phyloP scores from a whole-genome alignment of 1,140 invertebrate genomes.

The Danaus plexippus region DNA sequence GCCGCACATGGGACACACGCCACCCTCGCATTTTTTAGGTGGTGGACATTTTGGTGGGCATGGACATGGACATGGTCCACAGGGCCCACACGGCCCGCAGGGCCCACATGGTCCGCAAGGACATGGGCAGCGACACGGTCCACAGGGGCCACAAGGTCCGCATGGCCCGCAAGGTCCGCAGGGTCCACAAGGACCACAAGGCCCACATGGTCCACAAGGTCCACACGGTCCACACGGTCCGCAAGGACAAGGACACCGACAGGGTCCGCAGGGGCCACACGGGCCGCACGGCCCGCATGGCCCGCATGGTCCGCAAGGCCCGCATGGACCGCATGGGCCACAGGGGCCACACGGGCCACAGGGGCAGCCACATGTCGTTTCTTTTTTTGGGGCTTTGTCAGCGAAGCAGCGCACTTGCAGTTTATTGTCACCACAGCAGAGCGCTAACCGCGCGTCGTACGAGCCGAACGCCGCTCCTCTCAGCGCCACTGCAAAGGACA shows the following conservation, averaged over 20 bases:
- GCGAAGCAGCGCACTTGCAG: slow-evolving; percentile 19
- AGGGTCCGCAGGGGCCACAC: slow-evolving; percentile 13
- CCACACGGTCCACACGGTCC: slow-evolving; percentile 19
- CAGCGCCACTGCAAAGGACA: slow-evolving; percentile 51
- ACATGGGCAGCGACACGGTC: slow-evolving; percentile 27
- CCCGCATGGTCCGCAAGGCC: slow-evolving; percentile 6
- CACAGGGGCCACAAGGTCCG: slow-evolving; percentile 26
- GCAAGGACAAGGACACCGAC: slow-evolving; percentile 8
- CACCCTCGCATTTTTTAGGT: slow-evolving; percentile 34
- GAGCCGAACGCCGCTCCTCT: slow-evolving; percentile 14
- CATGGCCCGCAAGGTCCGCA: slow-evolving; percentile 27
- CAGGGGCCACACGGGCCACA: slow-evolving; percentile 10
- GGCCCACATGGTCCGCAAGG: slow-evolving; percentile 7
- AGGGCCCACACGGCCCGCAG: slow-evolving; percentile 18
- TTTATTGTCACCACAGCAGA: slow-evolving; percentile 49
- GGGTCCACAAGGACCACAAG: slow-evolving; percentile 16
- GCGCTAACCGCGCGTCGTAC: slow-evolving; percentile 22
- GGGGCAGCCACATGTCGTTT: slow-evolving; percentile 16
- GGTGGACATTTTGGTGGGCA: slow-evolving; percentile 65
- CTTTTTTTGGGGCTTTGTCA: slow-evolving; percentile 22
- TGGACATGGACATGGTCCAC: slow-evolving; percentile 47
- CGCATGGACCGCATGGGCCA: slow-evolving; percentile 7
- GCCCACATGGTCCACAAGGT: slow-evolving; percentile 19
- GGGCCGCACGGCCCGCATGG: slow-evolving; percentile 15
- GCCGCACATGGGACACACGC: slow-evolving; percentile 22